Percentiles rank a stretch among this genome's conserved stretches.
Conservation (phyloP, 2,888 invertebrate genomes). For the Mystacides longicornis region DNA sequence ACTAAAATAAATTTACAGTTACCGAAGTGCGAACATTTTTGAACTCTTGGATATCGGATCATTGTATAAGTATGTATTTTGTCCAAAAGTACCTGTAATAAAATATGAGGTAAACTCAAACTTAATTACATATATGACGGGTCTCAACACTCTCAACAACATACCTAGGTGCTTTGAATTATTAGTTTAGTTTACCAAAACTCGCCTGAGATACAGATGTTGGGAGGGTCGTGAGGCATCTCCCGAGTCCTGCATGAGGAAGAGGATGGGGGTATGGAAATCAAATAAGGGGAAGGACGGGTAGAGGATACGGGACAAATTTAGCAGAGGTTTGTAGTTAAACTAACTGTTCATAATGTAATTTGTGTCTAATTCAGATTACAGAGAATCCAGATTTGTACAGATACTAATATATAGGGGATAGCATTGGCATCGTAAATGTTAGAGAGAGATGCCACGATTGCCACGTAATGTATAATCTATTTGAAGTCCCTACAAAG, state of each 20-base stretch:
- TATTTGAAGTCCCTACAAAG: no score
- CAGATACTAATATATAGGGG: no score
- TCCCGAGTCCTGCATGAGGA: neutral
- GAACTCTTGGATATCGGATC: no score
- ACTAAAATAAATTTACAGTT: no score
- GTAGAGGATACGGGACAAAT: slow-evolving; percentile 25
- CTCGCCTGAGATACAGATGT: slow-evolving; percentile 4
- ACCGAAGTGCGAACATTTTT: no score
- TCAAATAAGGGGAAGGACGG: slow-evolving; percentile 27
- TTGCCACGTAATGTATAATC: no score
- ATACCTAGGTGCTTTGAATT: slow-evolving; percentile 22
- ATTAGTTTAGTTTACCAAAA: slow-evolving; percentile 24
- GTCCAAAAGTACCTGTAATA: no score
- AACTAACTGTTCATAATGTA: slow-evolving; percentile 27
- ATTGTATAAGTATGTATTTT: no score
- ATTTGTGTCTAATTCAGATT: slow-evolving; percentile 27
- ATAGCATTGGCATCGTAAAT: no score
- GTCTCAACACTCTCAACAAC: slow-evolving; percentile 14
- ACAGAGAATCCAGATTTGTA: slow-evolving; percentile 19
- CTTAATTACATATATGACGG: slow-evolving; percentile 21
- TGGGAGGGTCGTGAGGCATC: neutral
- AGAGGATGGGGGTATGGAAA: slow-evolving; percentile 21
- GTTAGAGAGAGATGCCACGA: no score
- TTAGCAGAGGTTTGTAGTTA: slow-evolving; percentile 27
- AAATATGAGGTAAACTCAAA: slow-evolving; percentile 22